phyloP scores from a whole-genome alignment of 2,888 invertebrate genomes.

The Drosophila emarginata region DNA sequence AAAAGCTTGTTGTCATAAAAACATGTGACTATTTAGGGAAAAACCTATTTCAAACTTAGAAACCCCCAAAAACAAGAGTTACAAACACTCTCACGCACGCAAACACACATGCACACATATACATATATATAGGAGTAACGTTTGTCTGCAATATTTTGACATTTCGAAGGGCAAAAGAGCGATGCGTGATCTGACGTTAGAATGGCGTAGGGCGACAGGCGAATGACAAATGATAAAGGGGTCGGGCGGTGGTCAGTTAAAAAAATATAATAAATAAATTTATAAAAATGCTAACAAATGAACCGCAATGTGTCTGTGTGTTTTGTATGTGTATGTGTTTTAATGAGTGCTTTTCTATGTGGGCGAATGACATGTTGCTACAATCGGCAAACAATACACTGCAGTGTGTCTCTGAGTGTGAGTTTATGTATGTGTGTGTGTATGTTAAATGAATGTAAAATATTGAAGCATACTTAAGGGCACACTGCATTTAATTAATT shows the following conservation, averaged over 20 bases:
- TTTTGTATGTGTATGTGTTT: slow-evolving; percentile 20
- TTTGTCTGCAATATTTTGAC: slow-evolving; percentile 70
- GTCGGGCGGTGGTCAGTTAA: slow-evolving; percentile 20
- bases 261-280: slow-evolving; percentile 61
- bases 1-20: slow-evolving; percentile 23
- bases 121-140: slow-evolving; percentile 11
- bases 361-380: slow-evolving; percentile 69
- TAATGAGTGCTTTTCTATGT: slow-evolving; percentile 15
- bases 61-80: slow-evolving; percentile 25
- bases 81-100: not conserved
- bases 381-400: slow-evolving; percentile 21
- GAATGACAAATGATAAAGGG: not conserved
- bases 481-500: slow-evolving; percentile 55
- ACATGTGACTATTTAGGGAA: slow-evolving; percentile 38
- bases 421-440: slow-evolving; percentile 17
- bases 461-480: slow-evolving; percentile 63
- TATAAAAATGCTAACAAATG: slow-evolving; percentile 4
- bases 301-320: not conserved
- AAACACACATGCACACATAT: not conserved
- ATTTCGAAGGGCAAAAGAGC: slow-evolving; percentile 73
- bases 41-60: slow-evolving; percentile 26
- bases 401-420: slow-evolving; percentile 3
- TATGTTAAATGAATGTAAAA: slow-evolving; percentile 27
- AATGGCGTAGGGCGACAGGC: slow-evolving; percentile 2
- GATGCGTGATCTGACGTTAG: not conserved